Base-by-base conservation (phyloP, 1,140 invertebrate species). In the Fopius arisanus region DNA sequence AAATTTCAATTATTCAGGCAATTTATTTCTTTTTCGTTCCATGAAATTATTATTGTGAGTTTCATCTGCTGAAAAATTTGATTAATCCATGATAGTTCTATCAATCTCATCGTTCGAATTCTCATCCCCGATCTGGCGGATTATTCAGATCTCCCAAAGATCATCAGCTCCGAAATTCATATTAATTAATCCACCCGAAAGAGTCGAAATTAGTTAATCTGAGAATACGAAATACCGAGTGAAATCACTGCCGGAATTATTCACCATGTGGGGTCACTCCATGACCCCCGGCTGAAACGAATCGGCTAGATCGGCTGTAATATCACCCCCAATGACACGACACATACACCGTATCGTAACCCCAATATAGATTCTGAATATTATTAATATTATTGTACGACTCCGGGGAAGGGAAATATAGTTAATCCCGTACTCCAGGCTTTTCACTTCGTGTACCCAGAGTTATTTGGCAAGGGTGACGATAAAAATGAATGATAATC, bases 401-500 rank as follows among this genome's bases (percentile, higher is more conserved):
- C 29, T 33, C 43, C n/a, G 3, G 23, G 16, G 51, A 19, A 73
- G 63, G 43, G 63, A 73, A 73, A 31, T 33, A 65, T 12, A 65
- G 29, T 12, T 65, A 65, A 65, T 65, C 26, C 33, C 29, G 28
- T 65, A 33, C 29, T 65, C 62, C 3, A 19, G 62, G 29, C 14
- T 51, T 21, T 21, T 19, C 43, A n/a, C 7, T 62, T n/a, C 29
- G 28, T 65, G 28, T 33, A 19, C n/a, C 14, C 29, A 65, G 16
- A 65, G 26, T 65, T 43, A 28, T 33, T 72, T 65, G 40, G 21
- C 41, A 28, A 59, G 70, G 41, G 31, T 37, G 43, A n/a, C 41
- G 48, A 67, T 73, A 43, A 73, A n/a, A 54, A 66, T 67, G 69
- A 40, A 77, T 77, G 76, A 76, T 81, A 81, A 83, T 82, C 79